Evolutionary conservation across 2,888 invertebrate genomes (phyloP), one percentile per base, ranked within the genome.

Genomic region (Patella ulyssiponensis): DNA sequence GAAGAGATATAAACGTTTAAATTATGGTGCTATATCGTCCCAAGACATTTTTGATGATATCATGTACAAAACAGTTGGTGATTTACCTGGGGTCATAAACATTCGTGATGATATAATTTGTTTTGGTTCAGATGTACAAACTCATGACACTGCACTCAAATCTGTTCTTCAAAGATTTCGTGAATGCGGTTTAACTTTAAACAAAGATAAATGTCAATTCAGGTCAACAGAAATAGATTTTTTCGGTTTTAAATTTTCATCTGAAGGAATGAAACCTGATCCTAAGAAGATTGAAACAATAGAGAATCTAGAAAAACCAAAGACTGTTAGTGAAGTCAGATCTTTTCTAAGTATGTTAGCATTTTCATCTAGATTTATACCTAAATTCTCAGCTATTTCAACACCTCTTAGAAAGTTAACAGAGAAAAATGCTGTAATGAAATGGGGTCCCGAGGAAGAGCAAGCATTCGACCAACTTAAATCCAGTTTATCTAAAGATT

Each of bases 291-390:
- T 64, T 9, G 58, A n/a, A 20, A 9, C 58, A 64, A 64, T 64
- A 7, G 11, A 64, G 20, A n/a, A n/a, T 20, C 11, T 64, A 64
- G n/a, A 64, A 64, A 64, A 20, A n/a, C 58, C 58, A n/a, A 64
- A 64, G 58, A 20, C 58, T 20, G 2, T 64, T 9, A 64, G 58
- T 12, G 58, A 64, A 3, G 58, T 64, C 20, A n/a, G 58, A 64
- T 64, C 58, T 20, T 17, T 17, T 64, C 23, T 64, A 23, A 64
- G 64, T 64, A 64, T 64, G 64, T 64, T 64, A 64, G 64, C 20
- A 9, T 64, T 20, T 64, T 64, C 64, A 64, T 64, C 64, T 9
- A 64, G 64, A 64, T 64, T 64, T 23, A 64, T 64, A 64, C 64
- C 64, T 64, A n/a, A 64, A 23, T 64, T 64, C 1, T 64, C 64